phyloP scores from a whole-genome alignment of 2,797 vertebrate species.

The Podargus strigoides region DNA sequence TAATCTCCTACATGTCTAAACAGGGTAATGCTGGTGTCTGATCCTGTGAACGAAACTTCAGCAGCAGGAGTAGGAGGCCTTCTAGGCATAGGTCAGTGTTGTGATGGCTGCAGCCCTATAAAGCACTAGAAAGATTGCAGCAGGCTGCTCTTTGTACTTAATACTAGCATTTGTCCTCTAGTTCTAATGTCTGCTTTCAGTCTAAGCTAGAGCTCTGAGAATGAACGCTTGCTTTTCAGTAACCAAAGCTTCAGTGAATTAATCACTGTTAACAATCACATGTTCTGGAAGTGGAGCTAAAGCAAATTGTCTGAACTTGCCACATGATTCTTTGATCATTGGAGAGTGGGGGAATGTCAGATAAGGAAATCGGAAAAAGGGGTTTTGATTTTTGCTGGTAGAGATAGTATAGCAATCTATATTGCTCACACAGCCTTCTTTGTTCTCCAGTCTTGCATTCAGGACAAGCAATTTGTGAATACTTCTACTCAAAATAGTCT shows the following conservation, averaged over 20 bases:
- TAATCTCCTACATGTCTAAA: neutral
- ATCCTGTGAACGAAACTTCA: neutral
- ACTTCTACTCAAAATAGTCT: neutral
- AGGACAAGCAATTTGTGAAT: neutral
- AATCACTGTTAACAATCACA: neutral
- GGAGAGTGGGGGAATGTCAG: neutral
- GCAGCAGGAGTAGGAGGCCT: neutral
- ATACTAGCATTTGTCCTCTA: neutral
- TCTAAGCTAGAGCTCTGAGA: neutral
- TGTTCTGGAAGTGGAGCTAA: neutral
- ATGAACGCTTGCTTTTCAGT: slow-evolving; percentile 10
- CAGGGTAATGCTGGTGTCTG: neutral
- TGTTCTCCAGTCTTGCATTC: neutral
- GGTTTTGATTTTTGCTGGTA: neutral
- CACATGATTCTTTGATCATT: neutral
- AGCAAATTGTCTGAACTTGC: slow-evolving; percentile 4
- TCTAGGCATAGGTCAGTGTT: slow-evolving; percentile 20
- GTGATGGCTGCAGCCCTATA: neutral
- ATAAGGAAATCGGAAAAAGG: neutral
- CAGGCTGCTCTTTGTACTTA: neutral
- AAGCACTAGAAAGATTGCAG: neutral
- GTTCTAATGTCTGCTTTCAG: neutral
- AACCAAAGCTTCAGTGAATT: slow-evolving; percentile 27
- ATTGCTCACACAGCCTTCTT: neutral
- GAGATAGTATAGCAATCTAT: neutral